Evolutionary conservation across 2,113 vertebrate species (phyloP), one percentile per base, ranked within the genome.

Genomic region (Eulemur rufifrons): DNA sequence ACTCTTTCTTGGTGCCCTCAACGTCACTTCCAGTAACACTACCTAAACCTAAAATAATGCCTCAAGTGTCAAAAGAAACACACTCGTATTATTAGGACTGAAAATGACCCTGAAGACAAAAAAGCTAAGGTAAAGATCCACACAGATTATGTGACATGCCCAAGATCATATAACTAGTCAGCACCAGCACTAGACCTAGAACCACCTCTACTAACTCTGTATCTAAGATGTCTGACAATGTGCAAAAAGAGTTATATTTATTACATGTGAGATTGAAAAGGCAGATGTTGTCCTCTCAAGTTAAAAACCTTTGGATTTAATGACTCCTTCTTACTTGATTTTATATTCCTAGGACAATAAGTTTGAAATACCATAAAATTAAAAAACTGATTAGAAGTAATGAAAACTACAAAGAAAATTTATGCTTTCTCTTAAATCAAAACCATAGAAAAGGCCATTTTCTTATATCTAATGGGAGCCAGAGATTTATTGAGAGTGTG

Each of bases 331-430:
- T 91, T 80, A 66, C 15, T 25, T 90, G 78, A 91, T 95, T 94
- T 96, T 88, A 78, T 95, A 68, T 34, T 89, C 76, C 34, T 78
- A 56, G 14, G 15, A 93, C 93, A 94, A 29, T 59, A 95, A 37
- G 20, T 93, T 82, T 82, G 90, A 91, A 97, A 96, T 56, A 95
- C 4, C n/a, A 37, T 83, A 80, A 91, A 91, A 86, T 25, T 92
- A 14, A 84, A 95, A 92, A 96, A 32, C 52, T 82, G 50, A 80
- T 47, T 29, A 76, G 32, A 96, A 96, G 11, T 85, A 89, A 95
- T 64, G 11, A 94, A 93, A 94, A 87, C n/a, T 86, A 82, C 27
- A 95, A 81, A 95, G 21, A 63, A 95, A 95, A 80, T 50, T 25
- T 96, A 64, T 73, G 54, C 3, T 77, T 73, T 96, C 50, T 25